These are phyloP conservation scores for Chascanopsetta lugubris DNA, from an alignment of 2,113 vertebrate genomes.

Conservation along the genomic window DNA sequence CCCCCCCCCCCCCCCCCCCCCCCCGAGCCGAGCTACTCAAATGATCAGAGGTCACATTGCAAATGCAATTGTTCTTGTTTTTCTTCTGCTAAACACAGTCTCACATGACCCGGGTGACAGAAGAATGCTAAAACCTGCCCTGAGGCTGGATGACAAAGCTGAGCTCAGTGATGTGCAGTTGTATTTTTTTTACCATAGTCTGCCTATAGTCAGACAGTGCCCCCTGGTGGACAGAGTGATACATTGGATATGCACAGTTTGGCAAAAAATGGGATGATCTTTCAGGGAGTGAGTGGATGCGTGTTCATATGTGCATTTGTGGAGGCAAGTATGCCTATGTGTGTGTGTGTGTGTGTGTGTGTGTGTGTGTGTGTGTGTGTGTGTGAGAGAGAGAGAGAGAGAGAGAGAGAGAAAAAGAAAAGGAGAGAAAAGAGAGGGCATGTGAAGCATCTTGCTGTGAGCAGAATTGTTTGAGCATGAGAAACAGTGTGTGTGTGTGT, in stretches of 20 bases:
- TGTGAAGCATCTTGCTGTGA: constrained; percentile 36
- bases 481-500: constrained; percentile 34
- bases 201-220: constrained; percentile 7
- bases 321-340: constrained; percentile 11
- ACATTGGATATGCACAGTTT: background rate
- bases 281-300: constrained; percentile 5
- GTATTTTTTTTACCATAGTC: background rate
- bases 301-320: constrained; percentile 1
- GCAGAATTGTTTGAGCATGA: constrained; percentile 54
- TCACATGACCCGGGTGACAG: background rate
- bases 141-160: constrained; percentile 12
- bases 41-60: background rate
- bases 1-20: background rate
- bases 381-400: background rate
- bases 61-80: background rate
- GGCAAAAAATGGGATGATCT: background rate
- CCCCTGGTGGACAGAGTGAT: constrained; percentile 34
- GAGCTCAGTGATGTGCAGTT: background rate
- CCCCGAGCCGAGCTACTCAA: background rate
- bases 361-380: constrained; percentile 5
- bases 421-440: background rate
- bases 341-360: constrained; percentile 3
- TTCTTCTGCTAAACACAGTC: constrained; percentile 1
- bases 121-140: constrained; percentile 3
- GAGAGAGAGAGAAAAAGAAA: background rate